These are phyloP conservation scores for Halocynthia aurantium DNA, from an alignment of 23 tunicate genomes.

Conservation along the genomic window DNA sequence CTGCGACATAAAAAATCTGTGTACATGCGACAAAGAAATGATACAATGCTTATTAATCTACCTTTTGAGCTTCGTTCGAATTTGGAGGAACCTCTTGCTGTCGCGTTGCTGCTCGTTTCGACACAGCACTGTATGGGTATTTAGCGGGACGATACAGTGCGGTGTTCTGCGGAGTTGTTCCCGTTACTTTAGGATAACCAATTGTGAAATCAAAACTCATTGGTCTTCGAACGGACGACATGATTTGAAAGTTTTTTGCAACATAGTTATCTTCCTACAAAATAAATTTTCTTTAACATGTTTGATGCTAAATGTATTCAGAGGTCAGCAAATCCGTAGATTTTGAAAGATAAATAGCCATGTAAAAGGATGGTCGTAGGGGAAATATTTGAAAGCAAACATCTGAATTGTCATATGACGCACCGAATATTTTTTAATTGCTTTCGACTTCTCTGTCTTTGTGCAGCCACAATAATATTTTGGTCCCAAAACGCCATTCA, in stretches of 20 bases:
- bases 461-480: neutral
- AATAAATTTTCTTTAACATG: neutral
- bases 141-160: slow-evolving; percentile 43
- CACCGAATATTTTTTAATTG: neutral
- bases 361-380: too few relatives aligned
- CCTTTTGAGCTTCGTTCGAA: neutral
- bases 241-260: slow-evolving; percentile 49
- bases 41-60: neutral
- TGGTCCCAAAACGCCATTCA: too few relatives aligned
- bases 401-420: too few relatives aligned
- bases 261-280: slow-evolving; percentile 64
- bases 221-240: slow-evolving; percentile 26
- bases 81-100: neutral
- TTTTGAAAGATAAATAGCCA: too few relatives aligned
- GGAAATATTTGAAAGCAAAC: too few relatives aligned
- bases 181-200: slow-evolving; percentile 15
- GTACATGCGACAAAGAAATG: neutral
- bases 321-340: neutral
- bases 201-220: slow-evolving; percentile 2
- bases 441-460: neutral
- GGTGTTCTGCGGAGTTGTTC: slow-evolving; percentile 36
- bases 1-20: too few relatives aligned
- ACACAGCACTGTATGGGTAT: slow-evolving; percentile 49
- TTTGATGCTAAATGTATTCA: neutral
- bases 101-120: neutral